Base-by-base conservation (phyloP, 2,888 invertebrate species). In the Andrena praecox region DNA sequence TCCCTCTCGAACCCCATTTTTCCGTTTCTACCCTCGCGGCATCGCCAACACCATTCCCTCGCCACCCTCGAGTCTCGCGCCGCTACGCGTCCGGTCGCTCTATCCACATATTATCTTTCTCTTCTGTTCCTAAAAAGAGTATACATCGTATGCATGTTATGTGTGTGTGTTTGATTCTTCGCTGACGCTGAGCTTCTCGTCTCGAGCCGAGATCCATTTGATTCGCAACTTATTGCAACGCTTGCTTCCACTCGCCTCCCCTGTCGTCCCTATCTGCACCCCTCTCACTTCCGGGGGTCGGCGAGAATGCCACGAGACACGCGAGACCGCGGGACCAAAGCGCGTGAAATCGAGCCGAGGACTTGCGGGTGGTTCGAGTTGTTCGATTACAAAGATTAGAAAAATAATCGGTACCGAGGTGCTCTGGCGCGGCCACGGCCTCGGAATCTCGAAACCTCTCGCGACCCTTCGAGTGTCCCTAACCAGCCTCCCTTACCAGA, bases 131-230 rank as follows among this genome's bases (percentile, higher is more conserved):
- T 72, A 72, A 62, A n/a, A 80, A 80, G 80, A 80, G 80, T 80
- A 80, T 80, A 80, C 72, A 80, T 72, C 72, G 72, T 62, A 78
- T 60, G 33, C 56, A 60, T 76, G 66, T 80, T 62, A 60, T 71
- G 66, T 80, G 31, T 59, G 69, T 67, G 87, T 91, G 90, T 93
- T 93, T 92, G 93, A 92, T 93, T 93, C 90, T 90, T 90, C 89
- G 91, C 91, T 90, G 87, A 91, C 42, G 88, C 91, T 90, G 90
- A 91, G 90, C 89, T 86, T 90, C 85, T 90, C 90, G 87, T 87
- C 80, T 88, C 89, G 84, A 89, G 88, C 87, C 90, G 91, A 92
- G 91, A 92, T 91, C 90, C 90, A 84, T 93, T 93, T 93, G 92
- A 92, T 93, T 93, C 88, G 88, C 90, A 86, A 89, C 87, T 91